Base-by-base conservation (phyloP, 2,888 invertebrate genomes). In the Orchesella flavescens region DNA sequence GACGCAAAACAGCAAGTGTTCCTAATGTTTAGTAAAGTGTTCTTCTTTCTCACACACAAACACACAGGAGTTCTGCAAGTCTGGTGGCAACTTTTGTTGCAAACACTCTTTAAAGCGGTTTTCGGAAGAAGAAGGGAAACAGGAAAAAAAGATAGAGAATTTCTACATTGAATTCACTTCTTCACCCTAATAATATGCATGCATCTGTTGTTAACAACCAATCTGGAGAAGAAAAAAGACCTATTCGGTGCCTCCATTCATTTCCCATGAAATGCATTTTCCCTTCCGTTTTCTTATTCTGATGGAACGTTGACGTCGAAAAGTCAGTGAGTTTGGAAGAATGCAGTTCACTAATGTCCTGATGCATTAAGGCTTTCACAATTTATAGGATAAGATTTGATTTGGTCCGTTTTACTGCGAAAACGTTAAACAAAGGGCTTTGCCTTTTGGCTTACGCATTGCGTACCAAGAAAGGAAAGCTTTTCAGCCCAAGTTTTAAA, bases 311-410 rank as follows among this genome's bases (percentile, higher is more conserved):
- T 66, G 68, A 80, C 81, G 68, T 69, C 74, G 63, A 53, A 34
- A 75, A 82, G 69, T 75, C 75, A 82, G 82, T 69, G 61, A 78
- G 75, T 65, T 44, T 59, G 21, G 68, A 43, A 69, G 53, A 49
- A 82, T 75, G 73, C 63, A 82, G 75, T 75, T 75, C 82, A 81
- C 82, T 82, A 82, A 82, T 82, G 82, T 82, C 82, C 71, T 74
- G 75, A 61, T 82, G 55, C 82, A 82, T 82, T 82, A 82, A n/a
- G 82, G 44, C 69, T 82, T 61, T 82, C 23, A 53, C 43, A 72
- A 63, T 34, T 55, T 69, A 68, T 68, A 69, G 23, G 34, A 68
- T 68, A 69, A 17, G 34, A 72, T 69, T 61, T 59, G 55, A 73
- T 80, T 80, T 46, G 59, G 19, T 61, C 24, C 19, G 15, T 34